Base-by-base conservation (phyloP, 2,113 vertebrate species). In the Amia ocellicauda region DNA sequence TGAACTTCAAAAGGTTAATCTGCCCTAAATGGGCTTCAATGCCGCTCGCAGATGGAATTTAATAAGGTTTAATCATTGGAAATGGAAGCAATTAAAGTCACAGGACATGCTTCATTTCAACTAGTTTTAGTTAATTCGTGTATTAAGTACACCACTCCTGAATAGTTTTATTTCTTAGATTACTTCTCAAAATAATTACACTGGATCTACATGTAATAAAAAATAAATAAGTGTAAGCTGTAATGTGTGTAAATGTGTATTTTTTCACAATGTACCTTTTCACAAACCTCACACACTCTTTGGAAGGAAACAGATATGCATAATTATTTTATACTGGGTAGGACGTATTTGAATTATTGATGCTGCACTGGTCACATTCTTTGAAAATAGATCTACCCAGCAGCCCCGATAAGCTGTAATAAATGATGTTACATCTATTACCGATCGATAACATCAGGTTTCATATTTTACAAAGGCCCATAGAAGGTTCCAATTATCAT, bases 1-100 rank as follows among this genome's bases (percentile, higher is more conserved):
- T 91, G 88, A 90, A 88, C 82, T 81, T 81, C 86, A 89, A 80
- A 90, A 90, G 88, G 87, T 89, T 90, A 90, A 91, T 90, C 80
- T 84, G 82, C 70, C 81, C 50, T 82, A 78, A 83, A 86, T 90
- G 86, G 90, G 89, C 88, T 85, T 86, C 91, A 88, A 91, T 88
- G 88, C 74, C 90, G 88, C 88, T 86, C 54, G 40, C 67, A 72
- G 54, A 31, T 58, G 53, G 53, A 42, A 78, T 78, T 84, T 77
- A 67, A 23, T 86, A 84, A 88, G 78, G 74, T 89, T 87, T 91
- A 87, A 89, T 91, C 58, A 65, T 52, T 78, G 78, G 85, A 86
- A 92, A 88, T 86, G 86, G 86, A 89, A 83, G 78, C 80, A 81
- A 84, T 88, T 88, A 84, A 78, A 83, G 78, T 78, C 45, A 53